A percentile compares a stretch with the other conserved stretches of the same genome.
These are phyloP conservation scores for Phaethon lepturus DNA, from an alignment of 2,113 vertebrate species.

Conservation along the genomic window DNA sequence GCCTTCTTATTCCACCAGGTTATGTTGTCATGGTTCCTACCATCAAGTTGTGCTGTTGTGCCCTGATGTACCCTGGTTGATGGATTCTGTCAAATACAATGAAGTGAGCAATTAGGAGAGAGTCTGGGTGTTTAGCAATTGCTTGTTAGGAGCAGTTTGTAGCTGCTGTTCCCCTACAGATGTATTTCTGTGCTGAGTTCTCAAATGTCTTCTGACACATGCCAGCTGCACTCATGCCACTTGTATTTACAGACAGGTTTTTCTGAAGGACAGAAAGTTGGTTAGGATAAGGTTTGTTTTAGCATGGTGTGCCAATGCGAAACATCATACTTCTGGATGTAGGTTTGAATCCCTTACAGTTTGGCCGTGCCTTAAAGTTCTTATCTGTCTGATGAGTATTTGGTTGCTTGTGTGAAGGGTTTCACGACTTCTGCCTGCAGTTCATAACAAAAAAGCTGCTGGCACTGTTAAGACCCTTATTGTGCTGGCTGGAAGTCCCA, in stretches of 20 bases:
- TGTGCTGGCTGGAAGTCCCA: neutral
- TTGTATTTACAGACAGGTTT: slow-evolving; percentile 39
- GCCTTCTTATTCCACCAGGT: neutral
- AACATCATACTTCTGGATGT: neutral
- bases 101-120: slow-evolving; percentile 19
- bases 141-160: slow-evolving; percentile 2
- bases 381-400: neutral
- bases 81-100: slow-evolving; percentile 47
- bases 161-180: slow-evolving; percentile 1
- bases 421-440: neutral
- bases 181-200: neutral
- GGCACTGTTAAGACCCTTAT: neutral
- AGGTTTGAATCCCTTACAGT: neutral
- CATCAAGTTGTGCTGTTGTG: neutral
- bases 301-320: neutral
- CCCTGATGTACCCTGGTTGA: neutral
- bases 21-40: neutral
- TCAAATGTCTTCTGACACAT: slow-evolving; percentile 23
- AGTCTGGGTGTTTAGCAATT: neutral
- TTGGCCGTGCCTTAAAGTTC: neutral
- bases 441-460: neutral
- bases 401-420: neutral
- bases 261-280: slow-evolving; percentile 31
- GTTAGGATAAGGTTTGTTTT: slow-evolving; percentile 50
- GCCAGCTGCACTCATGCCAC: neutral